phyloP scores from a whole-genome alignment of 2,797 vertebrate genomes.

The Pyrocephalus nanus region DNA sequence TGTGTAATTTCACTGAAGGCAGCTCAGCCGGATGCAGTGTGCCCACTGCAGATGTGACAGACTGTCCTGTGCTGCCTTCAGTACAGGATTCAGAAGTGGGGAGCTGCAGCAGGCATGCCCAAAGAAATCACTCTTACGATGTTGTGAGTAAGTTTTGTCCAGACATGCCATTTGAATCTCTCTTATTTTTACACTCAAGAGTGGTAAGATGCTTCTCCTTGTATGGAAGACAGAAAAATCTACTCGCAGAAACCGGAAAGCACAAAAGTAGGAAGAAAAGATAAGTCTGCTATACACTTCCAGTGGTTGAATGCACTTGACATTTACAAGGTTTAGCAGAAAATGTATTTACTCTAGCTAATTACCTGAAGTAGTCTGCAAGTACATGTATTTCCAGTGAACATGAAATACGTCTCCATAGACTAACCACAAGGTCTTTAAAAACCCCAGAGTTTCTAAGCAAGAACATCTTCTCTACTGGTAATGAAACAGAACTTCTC shows the following conservation, averaged over 20 bases:
- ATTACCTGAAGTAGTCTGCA: neutral
- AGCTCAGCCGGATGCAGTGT: neutral
- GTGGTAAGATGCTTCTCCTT: neutral
- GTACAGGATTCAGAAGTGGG: fast-evolving
- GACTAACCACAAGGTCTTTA: neutral
- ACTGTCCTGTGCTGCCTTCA: neutral
- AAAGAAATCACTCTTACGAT: neutral
- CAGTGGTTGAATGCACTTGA: neutral
- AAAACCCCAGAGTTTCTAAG: neutral
- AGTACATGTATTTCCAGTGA: neutral
- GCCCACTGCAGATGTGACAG: neutral
- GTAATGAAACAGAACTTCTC: neutral
- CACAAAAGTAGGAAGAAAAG: neutral
- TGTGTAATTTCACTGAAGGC: neutral
- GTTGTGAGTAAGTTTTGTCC: neutral
- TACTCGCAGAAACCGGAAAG: neutral
- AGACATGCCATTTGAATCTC: neutral
- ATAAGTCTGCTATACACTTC: neutral
- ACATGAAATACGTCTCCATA: neutral
- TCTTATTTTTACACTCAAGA: neutral
- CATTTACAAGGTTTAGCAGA: neutral
- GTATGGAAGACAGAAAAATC: neutral
- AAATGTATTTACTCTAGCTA: neutral
- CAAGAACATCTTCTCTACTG: neutral
- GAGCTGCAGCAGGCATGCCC: neutral